Percentiles rank a stretch among this genome's conserved stretches.
phyloP scores from a whole-genome alignment of 2,888 invertebrate species.

The Polydrusus tereticollis region DNA sequence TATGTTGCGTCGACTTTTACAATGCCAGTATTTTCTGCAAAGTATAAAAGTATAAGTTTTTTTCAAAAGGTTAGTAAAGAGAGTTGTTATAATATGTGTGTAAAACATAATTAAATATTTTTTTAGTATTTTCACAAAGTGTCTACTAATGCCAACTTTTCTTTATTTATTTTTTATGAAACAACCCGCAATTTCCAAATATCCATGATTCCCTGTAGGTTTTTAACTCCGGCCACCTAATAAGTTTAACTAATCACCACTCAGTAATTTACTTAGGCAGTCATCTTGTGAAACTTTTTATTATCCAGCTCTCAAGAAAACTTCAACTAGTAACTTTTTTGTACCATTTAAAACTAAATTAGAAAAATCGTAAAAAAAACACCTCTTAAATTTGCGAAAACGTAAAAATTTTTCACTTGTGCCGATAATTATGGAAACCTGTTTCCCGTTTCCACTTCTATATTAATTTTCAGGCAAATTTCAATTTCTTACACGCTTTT shows the following conservation, averaged over 20 bases:
- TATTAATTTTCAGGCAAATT: conserved; percentile 40
- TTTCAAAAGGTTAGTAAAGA: too few species aligned
- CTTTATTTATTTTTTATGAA: too few species aligned
- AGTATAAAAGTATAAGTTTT: too few species aligned
- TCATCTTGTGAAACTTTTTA: neutral
- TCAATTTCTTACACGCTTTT: conserved; percentile 39
- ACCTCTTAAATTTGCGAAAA: conserved; percentile 18
- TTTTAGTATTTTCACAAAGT: too few species aligned
- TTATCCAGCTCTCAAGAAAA: neutral
- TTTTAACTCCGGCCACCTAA: neutral
- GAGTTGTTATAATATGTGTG: too few species aligned
- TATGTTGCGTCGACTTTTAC: too few species aligned
- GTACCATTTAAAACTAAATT: neutral
- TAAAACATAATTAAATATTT: too few species aligned
- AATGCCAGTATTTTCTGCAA: too few species aligned
- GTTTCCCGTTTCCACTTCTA: conserved; percentile 30
- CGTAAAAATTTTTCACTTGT: conserved; percentile 19
- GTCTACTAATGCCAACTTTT: too few species aligned
- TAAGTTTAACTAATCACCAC: neutral
- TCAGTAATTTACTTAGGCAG: neutral
- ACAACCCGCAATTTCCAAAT: too few species aligned
- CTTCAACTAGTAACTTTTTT: neutral
- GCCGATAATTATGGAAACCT: conserved; percentile 34
- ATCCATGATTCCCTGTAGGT: too few species aligned
- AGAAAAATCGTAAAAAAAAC: conserved; percentile 38